Percentiles rank a stretch among this genome's conserved stretches.
Evolutionary conservation across 2,113 vertebrate species (phyloP).

Genomic region (Sorex araneus): DNA sequence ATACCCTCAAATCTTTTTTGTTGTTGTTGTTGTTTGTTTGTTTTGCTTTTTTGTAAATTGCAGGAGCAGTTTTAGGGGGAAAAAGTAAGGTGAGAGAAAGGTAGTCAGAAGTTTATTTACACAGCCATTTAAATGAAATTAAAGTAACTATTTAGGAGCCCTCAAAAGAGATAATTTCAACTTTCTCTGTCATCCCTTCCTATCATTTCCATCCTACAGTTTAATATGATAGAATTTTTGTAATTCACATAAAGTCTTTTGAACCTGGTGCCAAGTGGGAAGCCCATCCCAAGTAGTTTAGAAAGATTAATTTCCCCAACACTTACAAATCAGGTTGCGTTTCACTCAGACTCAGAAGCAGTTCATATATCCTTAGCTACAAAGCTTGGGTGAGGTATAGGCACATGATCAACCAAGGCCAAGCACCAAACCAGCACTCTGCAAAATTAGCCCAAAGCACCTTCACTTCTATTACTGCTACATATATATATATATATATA

Average conservation of each 20-base stretch:
- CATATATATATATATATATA: neutral
- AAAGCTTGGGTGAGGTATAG: neutral
- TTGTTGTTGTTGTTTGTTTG: too few relatives aligned
- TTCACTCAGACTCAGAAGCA: neutral
- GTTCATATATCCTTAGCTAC: neutral
- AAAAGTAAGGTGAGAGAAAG: neutral
- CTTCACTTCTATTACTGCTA: neutral
- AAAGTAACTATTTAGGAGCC: constrained; percentile 47
- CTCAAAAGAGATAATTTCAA: constrained; percentile 4
- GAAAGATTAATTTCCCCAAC: neutral
- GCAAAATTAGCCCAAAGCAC: neutral
- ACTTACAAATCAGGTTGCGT: neutral
- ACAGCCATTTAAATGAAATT: constrained; percentile 55
- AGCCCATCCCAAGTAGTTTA: neutral
- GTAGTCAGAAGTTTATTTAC: neutral
- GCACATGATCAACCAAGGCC: neutral
- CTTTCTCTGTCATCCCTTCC: neutral
- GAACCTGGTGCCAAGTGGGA: neutral
- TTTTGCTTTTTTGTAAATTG: neutral
- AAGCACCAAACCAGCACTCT: neutral
- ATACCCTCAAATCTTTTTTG: constrained; percentile 26
- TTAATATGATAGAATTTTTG: neutral
- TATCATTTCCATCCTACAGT: neutral
- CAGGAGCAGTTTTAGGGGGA: constrained; percentile 8
- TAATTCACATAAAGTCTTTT: neutral